phyloP scores from a whole-genome alignment of 2,888 invertebrate species.

The Polydesmus complanatus region DNA sequence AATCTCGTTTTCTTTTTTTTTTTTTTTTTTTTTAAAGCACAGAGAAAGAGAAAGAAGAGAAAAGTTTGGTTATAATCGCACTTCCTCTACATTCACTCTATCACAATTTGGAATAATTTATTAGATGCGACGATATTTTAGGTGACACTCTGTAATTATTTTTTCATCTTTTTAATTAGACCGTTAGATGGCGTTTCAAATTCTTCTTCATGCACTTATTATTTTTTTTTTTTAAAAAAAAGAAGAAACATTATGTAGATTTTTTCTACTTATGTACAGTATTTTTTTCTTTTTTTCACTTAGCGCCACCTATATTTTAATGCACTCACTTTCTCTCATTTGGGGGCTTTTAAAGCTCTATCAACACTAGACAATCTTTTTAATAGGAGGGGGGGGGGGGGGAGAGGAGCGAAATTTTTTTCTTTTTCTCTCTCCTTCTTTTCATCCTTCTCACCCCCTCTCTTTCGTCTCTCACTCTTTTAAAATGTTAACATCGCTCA shows the following conservation, averaged over 20 bases:
- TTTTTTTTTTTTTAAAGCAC: neutral
- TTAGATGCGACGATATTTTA: neutral
- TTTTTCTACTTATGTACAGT: too few species aligned
- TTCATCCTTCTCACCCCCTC: neutral
- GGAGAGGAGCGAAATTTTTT: too few species aligned
- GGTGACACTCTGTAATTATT: neutral
- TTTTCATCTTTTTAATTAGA: neutral
- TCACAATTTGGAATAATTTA: too few species aligned
- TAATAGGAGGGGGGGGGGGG: too few species aligned
- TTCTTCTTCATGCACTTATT: neutral
- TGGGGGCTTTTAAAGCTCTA: neutral
- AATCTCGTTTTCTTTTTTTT: neutral
- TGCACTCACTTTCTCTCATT: neutral
- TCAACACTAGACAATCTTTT: neutral
- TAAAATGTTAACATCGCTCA: neutral
- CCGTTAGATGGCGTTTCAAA: neutral
- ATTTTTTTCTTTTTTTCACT: neutral
- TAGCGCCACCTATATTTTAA: neutral
- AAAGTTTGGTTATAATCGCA: neutral
- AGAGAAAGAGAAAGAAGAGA: neutral
- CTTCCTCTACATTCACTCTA: neutral
- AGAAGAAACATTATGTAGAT: too few species aligned
- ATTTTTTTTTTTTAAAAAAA: neutral
- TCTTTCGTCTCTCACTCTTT: neutral
- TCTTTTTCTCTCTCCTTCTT: too few species aligned